phyloP scores from a whole-genome alignment of 1,140 invertebrate genomes.

The Frieseomelitta varia region DNA sequence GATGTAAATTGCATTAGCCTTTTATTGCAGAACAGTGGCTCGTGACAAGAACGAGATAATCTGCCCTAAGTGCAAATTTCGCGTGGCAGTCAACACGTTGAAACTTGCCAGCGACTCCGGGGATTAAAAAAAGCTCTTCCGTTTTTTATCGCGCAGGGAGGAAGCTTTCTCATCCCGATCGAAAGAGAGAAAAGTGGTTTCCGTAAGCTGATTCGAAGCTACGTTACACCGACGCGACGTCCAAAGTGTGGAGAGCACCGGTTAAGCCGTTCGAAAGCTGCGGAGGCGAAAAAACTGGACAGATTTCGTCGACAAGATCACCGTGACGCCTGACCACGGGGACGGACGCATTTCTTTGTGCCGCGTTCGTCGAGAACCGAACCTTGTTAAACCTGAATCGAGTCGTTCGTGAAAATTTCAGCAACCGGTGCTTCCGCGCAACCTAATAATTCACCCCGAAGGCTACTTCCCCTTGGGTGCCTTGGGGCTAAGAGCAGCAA shows the following conservation, averaged over 20 bases:
- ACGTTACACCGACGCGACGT: not conserved
- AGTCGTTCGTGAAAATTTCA: constrained; percentile 60
- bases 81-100: too few species aligned
- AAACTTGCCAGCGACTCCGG: too few species aligned
- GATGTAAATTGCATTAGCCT: too few species aligned
- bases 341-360: constrained; percentile 16
- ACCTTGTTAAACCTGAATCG: constrained; percentile 55
- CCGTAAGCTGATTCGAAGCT: constrained; percentile 3
- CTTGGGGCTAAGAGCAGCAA: not conserved
- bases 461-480: not conserved
- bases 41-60: too few species aligned
- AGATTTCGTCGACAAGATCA: not conserved
- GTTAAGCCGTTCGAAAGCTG: not conserved
- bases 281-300: not conserved
- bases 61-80: too few species aligned
- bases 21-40: too few species aligned
- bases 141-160: not conserved
- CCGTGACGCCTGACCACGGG: not conserved
- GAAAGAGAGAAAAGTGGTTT: constrained; percentile 15
- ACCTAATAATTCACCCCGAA: constrained; percentile 63
- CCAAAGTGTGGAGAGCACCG: not conserved
- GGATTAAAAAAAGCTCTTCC: not conserved
- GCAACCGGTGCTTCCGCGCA: not conserved
- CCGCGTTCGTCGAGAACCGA: not conserved
- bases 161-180: not conserved